A percentile compares a stretch with the other conserved stretches of the same genome.
These are phyloP conservation scores for Ctenomys sociabilis DNA, from an alignment of 2,113 vertebrate species.

Conservation along the genomic window DNA sequence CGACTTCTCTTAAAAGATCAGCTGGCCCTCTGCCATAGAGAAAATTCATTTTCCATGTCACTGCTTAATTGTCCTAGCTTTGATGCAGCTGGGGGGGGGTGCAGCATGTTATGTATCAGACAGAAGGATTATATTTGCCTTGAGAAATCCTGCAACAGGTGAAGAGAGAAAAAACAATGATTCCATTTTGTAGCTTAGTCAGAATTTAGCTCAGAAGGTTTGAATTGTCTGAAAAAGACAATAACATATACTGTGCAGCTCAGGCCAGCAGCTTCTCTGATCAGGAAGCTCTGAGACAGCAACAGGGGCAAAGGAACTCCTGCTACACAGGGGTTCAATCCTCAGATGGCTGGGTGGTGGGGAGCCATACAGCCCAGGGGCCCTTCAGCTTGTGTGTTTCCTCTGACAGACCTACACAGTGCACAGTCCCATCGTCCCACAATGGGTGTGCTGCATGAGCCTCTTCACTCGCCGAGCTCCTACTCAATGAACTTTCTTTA, in stretches of 20 bases:
- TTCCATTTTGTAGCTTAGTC: not conserved
- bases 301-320: not conserved
- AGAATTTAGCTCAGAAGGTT: not conserved
- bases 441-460: accelerated
- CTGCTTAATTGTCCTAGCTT: not conserved
- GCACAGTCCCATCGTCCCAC: too few relatives aligned
- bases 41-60: not conserved
- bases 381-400: not conserved
- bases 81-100: not conserved
- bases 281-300: not conserved
- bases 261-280: not conserved
- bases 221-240: not conserved
- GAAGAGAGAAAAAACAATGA: not conserved
- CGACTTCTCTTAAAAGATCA: not conserved
- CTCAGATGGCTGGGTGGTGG: not conserved
- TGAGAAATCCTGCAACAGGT: not conserved
- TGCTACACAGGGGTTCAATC: not conserved
- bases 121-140: not conserved
- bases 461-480: not conserved
- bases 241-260: not conserved
- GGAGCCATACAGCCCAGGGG: not conserved
- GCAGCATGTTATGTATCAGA: not conserved
- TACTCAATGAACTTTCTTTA: not conserved
- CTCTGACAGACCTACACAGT: not conserved
- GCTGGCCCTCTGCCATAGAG: not conserved